Base-by-base conservation (phyloP, 2,113 vertebrate species). In the Aythya baeri region DNA sequence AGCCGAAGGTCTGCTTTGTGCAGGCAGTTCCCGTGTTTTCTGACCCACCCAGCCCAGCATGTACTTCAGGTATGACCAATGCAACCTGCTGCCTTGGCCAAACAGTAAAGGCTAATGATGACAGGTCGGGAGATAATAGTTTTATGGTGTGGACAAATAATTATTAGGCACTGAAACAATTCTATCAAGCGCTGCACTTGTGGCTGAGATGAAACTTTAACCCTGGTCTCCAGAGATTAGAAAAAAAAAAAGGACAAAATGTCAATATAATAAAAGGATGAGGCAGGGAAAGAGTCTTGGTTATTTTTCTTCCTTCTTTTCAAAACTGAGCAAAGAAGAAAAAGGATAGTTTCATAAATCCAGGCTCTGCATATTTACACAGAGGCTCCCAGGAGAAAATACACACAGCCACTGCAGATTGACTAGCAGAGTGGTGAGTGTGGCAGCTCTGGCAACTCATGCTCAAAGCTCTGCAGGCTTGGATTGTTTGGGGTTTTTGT, bases 51-150 rank as follows among this genome's bases (percentile, higher is more conserved):
- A 82, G 6, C 91, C 89, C 86, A 82, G 66, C 3, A 49, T 72
- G 57, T 57, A 3, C 31, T 46, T 18, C 36, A 75, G 73, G 38
- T 78, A 61, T 52, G 66, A 81, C 73, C 73, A 46, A 27, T 32
- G 21, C 57, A 81, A 65, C 67, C 88, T 63, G 41, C 83, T 93
- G 88, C 80, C 83, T 68, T 93, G 89, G 74, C 77, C 86, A 87
- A 94, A 92, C 70, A 92, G 36, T 14, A 17, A 3, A 68, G 58
- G 54, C 32, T 88, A 75, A 29, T 57, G 76, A 46, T 6, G 77
- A 34, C 81, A 75, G 58, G 26, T 25, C 43, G 43, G 17, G 57
- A 4, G 11, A 31, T 52, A 59, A n/a, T 34, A 32, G n/a, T 55
- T 91, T 91, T 93, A 91, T 55, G 62, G 67, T 49, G 44, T 65